Conservation (phyloP, 1,140 invertebrate genomes). For the Orchestia grillus region DNA sequence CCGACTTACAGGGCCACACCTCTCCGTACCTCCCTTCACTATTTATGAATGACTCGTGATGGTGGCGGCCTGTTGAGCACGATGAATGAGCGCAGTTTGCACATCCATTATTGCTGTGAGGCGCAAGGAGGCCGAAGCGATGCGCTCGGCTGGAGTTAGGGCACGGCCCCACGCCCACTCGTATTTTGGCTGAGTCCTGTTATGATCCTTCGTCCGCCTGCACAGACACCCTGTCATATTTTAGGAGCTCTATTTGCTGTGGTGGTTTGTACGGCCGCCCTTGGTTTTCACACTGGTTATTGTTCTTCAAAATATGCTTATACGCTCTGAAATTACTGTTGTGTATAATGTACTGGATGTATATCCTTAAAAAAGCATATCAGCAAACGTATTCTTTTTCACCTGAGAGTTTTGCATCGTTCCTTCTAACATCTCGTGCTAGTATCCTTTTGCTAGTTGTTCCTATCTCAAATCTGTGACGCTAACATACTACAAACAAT, state of each 20-base stretch:
- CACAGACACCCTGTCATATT: not conserved
- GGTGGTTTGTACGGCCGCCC: not conserved
- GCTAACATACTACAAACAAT: not conserved
- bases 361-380: not conserved
- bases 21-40: not conserved
- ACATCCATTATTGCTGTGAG: not conserved
- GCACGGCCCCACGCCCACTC: not conserved
- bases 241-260: not conserved
- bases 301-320: not conserved
- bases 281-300: not conserved
- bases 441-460: not conserved
- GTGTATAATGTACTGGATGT: not conserved
- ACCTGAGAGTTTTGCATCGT: not conserved
- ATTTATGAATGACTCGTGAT: slow-evolving; percentile 9
- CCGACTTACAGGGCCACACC: not conserved
- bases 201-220: not conserved
- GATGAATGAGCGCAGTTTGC: not conserved
- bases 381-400: not conserved
- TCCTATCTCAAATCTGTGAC: not conserved
- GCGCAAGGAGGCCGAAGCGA: not conserved
- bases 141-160: not conserved
- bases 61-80: not conserved
- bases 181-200: not conserved
- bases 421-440: not conserved
- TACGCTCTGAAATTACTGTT: not conserved